Evolutionary conservation across 2,797 vertebrate genomes (phyloP), one percentile per base, ranked within the genome.

Genomic region (Borostomias antarcticus): DNA sequence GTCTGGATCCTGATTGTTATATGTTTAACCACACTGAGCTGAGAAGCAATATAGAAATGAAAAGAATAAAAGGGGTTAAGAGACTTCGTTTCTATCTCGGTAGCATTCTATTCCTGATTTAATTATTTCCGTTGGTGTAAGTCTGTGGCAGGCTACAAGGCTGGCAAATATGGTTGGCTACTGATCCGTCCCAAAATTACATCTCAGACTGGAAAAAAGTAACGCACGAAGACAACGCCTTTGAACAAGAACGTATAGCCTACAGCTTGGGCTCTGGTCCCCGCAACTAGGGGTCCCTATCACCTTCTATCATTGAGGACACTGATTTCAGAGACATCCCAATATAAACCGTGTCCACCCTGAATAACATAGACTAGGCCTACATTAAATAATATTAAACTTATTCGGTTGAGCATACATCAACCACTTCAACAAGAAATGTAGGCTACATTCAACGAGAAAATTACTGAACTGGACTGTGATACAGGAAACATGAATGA

Each of bases 81-180:
- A 4, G n/a, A 17, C n/a, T 15, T 17, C 6, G 40, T 15, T 43
- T 43, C 35, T 45, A 33, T 50, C 29, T 57, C 17, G 28, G 59
- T 74, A 2, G 8, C 43, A 47, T 56, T 52, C 58, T 66, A 66
- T 63, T 69, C 57, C 60, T 45, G 53, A 66, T 57, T 11, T 68
- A 64, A 68, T 67, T 62, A 71, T 67, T 75, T 68, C 73, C 56
- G 65, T 64, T 62, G n/a, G 29, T 58, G 51, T 56, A 62, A 70
- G 65, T 74, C 66, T 64, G 59, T 53, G 62, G 72, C 48, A 64
- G 37, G 35, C 29, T 33, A 58, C 15, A n/a, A 2, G n/a, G 4
- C 19, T 53, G 25, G 51, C 15, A 7, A 4, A 45, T 45, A 5
- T 15, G 25, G 48, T 19, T 21, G 48, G 48, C 21, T 25, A 56